Percentiles rank a stretch among this genome's conserved stretches.
These are phyloP conservation scores for Orycteropus afer DNA, from an alignment of 2,113 vertebrate genomes.

Conservation along the genomic window DNA sequence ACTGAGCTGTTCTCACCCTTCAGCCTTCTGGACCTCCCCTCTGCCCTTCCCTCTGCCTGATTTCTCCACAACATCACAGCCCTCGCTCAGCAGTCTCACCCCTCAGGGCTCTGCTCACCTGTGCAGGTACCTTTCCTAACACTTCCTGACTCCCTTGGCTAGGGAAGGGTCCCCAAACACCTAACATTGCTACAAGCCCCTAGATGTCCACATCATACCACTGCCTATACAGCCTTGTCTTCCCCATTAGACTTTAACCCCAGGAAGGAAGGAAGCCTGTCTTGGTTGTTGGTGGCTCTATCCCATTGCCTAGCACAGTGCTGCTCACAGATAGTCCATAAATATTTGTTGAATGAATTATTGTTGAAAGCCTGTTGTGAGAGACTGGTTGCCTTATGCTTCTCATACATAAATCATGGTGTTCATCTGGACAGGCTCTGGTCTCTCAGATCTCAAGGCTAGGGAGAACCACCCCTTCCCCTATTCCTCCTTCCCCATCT, in stretches of 20 bases:
- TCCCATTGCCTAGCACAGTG: neutral
- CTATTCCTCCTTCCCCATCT: neutral
- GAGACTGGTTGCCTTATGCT: neutral
- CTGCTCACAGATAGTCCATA: neutral
- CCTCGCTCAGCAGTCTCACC: neutral
- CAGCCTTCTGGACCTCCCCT: neutral
- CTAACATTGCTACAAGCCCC: neutral
- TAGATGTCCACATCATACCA: neutral
- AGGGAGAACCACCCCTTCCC: neutral
- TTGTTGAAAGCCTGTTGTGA: neutral
- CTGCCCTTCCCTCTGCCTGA: neutral
- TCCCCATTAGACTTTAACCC: neutral
- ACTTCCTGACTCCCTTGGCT: neutral
- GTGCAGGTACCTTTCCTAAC: neutral
- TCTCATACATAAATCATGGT: neutral
- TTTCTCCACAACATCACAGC: neutral
- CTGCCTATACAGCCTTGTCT: neutral
- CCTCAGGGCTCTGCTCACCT: neutral
- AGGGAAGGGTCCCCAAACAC: neutral
- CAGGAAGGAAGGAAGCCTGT: neutral
- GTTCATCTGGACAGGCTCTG: neutral
- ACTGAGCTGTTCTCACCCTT: neutral
- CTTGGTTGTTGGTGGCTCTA: neutral
- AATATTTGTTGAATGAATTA: neutral
- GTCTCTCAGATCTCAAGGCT: neutral